A percentile compares a stretch with the other conserved stretches of the same genome.
Evolutionary conservation across 2,888 invertebrate species (phyloP).

Genomic region (Loripinus fragilis): DNA sequence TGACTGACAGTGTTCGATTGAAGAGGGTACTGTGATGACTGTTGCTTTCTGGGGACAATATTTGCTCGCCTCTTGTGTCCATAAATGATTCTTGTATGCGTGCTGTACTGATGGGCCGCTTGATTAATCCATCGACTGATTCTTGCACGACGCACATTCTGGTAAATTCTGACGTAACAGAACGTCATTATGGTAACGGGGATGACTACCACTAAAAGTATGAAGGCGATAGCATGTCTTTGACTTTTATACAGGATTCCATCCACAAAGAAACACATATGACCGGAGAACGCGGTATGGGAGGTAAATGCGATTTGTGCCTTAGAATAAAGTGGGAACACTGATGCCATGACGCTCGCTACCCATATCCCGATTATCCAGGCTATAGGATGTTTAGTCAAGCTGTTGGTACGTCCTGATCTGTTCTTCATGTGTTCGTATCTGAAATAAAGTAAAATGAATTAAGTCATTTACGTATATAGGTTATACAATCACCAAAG

Average conservation of each 20-base stretch:
- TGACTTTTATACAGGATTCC: constrained; percentile 12
- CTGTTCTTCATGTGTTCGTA: constrained; percentile 12
- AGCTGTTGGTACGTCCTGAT: neutral
- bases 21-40: neutral
- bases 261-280: constrained; percentile 32
- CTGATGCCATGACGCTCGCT: neutral
- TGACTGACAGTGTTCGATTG: neutral
- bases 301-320: neutral
- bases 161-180: constrained; percentile 33
- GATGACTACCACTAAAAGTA: constrained; percentile 9
- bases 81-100: constrained; percentile 23
- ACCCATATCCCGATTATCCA: neutral
- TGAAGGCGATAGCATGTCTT: neutral
- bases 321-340: neutral
- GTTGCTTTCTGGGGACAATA: constrained; percentile 23
- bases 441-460: too few species aligned
- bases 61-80: constrained; percentile 32
- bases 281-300: neutral
- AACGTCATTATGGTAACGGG: constrained; percentile 26
- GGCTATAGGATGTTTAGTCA: neutral
- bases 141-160: constrained; percentile 30
- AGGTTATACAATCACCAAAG: too few species aligned
- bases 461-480: too few species aligned
- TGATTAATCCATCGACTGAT: constrained; percentile 35
- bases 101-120: constrained; percentile 11